These are phyloP conservation scores for Zeuzera pyrina DNA, from an alignment of 2,888 invertebrate genomes.

Conservation along the genomic window DNA sequence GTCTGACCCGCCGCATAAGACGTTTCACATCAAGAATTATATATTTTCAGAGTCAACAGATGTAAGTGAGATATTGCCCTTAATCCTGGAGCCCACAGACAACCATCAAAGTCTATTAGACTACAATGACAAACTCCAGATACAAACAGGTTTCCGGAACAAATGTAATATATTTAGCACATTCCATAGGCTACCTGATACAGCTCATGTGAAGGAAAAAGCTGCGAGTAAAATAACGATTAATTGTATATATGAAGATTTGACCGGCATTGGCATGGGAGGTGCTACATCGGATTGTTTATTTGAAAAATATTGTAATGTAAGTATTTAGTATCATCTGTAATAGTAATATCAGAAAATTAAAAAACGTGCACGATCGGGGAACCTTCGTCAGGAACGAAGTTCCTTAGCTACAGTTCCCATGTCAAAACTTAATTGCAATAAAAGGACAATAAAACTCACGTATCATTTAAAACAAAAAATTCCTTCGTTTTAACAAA, in stretches of 20 bases:
- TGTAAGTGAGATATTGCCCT: slow-evolving; percentile 27
- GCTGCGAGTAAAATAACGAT: slow-evolving; percentile 15
- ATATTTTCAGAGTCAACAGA: too few relatives aligned
- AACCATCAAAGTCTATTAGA: slow-evolving; percentile 38
- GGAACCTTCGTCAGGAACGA: too few relatives aligned
- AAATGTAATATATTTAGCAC: slow-evolving; percentile 45
- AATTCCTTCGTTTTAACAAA: too few relatives aligned
- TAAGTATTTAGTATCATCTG: too few relatives aligned
- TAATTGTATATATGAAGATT: slow-evolving; percentile 35
- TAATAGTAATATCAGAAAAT: too few relatives aligned
- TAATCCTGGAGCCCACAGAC: slow-evolving; percentile 31
- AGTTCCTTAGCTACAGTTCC: too few relatives aligned
- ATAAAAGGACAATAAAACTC: too few relatives aligned
- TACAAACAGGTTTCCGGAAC: slow-evolving; percentile 30
- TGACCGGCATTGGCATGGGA: slow-evolving; percentile 31
- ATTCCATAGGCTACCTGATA: slow-evolving; percentile 36
- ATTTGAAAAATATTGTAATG: too few relatives aligned
- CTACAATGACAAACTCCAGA: slow-evolving; percentile 47
- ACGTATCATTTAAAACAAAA: too few relatives aligned
- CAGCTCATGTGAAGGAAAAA: slow-evolving; percentile 17
- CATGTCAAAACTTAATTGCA: too few relatives aligned
- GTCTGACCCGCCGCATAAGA: neutral
- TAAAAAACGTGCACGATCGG: too few relatives aligned
- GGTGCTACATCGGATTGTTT: too few relatives aligned
- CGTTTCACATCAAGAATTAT: neutral